A percentile compares a stretch with the other conserved stretches of the same genome.
phyloP scores from a whole-genome alignment of 2,113 vertebrate genomes.

The Suncus etruscus region DNA sequence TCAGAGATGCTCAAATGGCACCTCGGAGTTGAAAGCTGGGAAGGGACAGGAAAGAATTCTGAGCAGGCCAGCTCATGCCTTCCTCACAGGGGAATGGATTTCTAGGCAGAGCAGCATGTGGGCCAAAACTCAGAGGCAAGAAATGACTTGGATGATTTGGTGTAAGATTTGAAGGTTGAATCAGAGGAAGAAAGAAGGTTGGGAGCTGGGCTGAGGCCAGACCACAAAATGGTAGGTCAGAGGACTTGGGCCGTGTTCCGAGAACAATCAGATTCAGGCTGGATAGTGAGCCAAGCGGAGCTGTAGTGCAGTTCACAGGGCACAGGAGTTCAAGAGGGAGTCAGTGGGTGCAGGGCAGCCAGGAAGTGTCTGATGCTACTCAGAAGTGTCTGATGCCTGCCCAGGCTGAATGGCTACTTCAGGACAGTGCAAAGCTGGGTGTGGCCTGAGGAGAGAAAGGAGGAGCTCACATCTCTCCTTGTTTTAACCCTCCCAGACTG shows the following conservation, averaged over 20 bases:
- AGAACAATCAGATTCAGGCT: conserved; percentile 52
- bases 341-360: neutral
- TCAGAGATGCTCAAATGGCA: neutral
- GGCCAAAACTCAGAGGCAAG: conserved; percentile 3
- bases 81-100: neutral
- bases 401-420: neutral
- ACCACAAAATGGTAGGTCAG: conserved; percentile 55
- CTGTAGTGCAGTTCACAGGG: too few species aligned
- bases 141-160: neutral
- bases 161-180: neutral
- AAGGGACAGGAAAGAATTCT: neutral
- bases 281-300: conserved; percentile 33
- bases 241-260: conserved; percentile 53
- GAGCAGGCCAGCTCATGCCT: neutral
- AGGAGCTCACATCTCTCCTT: neutral
- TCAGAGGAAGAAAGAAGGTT: neutral
- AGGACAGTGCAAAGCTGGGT: neutral
- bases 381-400: neutral
- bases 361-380: neutral
- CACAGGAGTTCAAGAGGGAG: too few species aligned
- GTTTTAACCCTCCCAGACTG: too few species aligned
- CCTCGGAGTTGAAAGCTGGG: neutral
- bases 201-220: conserved; percentile 38
- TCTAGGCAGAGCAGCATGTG: neutral
- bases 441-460: neutral